Conservation (phyloP, 2,113 vertebrate species). For the mouse (Mus musculus) region DNA sequence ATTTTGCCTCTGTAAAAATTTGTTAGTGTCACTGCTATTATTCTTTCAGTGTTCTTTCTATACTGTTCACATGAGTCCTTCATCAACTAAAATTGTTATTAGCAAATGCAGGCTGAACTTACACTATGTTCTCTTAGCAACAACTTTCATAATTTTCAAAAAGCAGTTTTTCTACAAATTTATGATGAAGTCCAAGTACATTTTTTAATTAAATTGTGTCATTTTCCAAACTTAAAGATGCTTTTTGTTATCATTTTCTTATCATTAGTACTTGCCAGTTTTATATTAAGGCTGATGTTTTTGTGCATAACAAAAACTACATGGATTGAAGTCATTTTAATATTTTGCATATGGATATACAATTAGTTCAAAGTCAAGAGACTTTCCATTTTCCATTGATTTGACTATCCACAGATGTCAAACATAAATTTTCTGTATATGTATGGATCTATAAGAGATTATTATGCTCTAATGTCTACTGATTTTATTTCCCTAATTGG, state of each 20-base stretch:
- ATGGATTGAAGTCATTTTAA: not conserved
- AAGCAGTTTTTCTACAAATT: not conserved
- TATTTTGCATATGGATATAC: not conserved
- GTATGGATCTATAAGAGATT: not conserved
- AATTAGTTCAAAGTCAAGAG: not conserved
- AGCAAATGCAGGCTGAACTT: not conserved
- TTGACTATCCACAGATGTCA: slow-evolving; percentile 19
- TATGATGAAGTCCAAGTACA: not conserved
- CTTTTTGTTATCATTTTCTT: not conserved
- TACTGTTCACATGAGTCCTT: not conserved
- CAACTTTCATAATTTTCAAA: slow-evolving; percentile 1
- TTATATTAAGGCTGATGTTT: slow-evolving; percentile 12
- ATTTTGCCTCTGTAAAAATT: not conserved
- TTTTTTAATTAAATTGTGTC: not conserved
- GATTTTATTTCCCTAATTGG: not conserved
- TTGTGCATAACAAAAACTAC: not conserved
- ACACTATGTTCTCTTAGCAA: not conserved
- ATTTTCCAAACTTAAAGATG: not conserved
- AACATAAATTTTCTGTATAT: not conserved
- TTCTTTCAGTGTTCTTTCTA: slow-evolving; percentile 7
- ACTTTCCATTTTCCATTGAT: slow-evolving; percentile 18
- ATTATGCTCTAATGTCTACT: not conserved
- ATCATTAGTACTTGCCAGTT: not conserved
- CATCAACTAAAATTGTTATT: not conserved
- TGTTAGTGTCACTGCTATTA: not conserved